A percentile compares a stretch with the other conserved stretches of the same genome.
phyloP scores from a whole-genome alignment of 2,797 vertebrate species.

The Miichthys miiuy region DNA sequence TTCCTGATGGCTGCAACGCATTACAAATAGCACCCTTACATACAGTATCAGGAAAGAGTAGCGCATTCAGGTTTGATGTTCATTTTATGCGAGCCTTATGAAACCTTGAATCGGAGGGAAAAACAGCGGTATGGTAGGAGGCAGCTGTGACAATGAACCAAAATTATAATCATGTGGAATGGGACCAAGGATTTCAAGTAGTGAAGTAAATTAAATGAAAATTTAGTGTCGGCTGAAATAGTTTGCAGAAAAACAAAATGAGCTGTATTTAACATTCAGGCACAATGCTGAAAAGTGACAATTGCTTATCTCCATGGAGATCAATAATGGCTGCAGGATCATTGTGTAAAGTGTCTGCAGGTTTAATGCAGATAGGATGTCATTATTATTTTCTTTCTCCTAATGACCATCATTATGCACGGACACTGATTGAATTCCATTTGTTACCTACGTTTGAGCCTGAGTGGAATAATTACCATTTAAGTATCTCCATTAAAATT shows the following conservation, averaged over 20 bases:
- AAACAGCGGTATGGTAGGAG: conserved; percentile 38
- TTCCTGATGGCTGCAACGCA: conserved; percentile 34
- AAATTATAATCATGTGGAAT: conserved; percentile 91
- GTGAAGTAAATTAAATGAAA: conserved; percentile 89
- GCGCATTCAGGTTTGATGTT: conserved; percentile 48
- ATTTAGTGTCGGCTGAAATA: conserved; percentile 92
- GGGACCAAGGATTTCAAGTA: conserved; percentile 79
- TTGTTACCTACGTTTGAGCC: conserved; percentile 99
- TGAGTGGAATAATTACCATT: conserved; percentile 99
- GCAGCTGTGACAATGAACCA: conserved; percentile 76
- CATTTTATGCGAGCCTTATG: conserved; percentile 45
- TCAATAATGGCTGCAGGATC: conserved; percentile 99
- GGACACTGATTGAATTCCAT: conserved; percentile 99
- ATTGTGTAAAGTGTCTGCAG: conserved; percentile 99
- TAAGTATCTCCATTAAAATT: conserved; percentile 99
- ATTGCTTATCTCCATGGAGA: conserved; percentile 99
- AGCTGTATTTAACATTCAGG: conserved; percentile 97
- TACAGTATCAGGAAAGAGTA: background rate
- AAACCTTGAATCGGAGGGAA: conserved; percentile 32
- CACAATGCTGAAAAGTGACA: conserved; percentile 98
- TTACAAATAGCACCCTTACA: conserved; percentile 30
- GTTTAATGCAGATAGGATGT: conserved; percentile 99
- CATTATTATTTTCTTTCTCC: conserved; percentile 99
- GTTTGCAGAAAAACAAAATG: conserved; percentile 93
- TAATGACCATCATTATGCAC: conserved; percentile 99